These are phyloP conservation scores for Brienomyrus brachyistius DNA, from an alignment of 2,113 vertebrate species.

Conservation along the genomic window DNA sequence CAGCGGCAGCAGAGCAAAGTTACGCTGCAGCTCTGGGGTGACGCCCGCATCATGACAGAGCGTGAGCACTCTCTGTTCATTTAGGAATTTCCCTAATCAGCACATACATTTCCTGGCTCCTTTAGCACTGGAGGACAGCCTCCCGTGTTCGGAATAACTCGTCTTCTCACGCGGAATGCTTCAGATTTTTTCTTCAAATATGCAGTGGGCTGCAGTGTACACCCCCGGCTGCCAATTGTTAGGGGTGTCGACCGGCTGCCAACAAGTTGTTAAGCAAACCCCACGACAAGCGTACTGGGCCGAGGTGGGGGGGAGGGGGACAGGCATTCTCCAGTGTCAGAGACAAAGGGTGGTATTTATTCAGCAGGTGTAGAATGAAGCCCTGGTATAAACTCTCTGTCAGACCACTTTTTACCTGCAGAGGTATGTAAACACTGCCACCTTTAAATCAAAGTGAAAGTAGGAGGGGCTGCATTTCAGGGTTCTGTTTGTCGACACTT, in stretches of 20 bases:
- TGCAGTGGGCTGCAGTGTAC: neutral
- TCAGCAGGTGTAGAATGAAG: neutral
- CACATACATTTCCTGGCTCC: neutral
- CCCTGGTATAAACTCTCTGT: neutral
- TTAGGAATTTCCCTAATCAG: neutral
- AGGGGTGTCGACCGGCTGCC: neutral
- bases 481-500: neutral
- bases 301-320: neutral
- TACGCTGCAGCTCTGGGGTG: neutral
- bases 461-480: neutral
- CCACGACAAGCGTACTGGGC: neutral
- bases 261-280: neutral
- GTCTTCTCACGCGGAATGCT: neutral
- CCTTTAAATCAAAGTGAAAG: neutral
- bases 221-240: neutral
- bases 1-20: neutral
- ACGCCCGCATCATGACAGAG: neutral
- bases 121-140: neutral
- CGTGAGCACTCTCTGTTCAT: neutral
- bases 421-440: neutral
- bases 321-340: neutral
- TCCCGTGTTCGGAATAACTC: neutral
- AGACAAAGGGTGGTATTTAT: neutral
- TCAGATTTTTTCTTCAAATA: constrained; percentile 4
- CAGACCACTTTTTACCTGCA: neutral